These are phyloP conservation scores for Dicrostonyx torquatus DNA, from an alignment of 2,797 vertebrate genomes.

Conservation along the genomic window DNA sequence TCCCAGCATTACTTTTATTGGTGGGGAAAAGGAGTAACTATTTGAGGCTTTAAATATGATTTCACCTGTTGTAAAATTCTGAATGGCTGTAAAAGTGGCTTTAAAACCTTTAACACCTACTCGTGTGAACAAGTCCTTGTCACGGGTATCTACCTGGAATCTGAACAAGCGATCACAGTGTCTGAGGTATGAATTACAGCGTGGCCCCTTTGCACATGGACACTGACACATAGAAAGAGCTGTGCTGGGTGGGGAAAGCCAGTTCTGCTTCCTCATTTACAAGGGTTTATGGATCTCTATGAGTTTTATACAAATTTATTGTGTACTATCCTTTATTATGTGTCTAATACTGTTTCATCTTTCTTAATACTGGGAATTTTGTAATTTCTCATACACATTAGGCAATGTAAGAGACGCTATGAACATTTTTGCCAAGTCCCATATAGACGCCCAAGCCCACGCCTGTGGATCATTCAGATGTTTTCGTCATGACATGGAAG, in stretches of 20 bases:
- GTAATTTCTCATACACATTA: not conserved
- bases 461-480: not conserved
- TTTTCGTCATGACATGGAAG: not conserved
- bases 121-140: slow-evolving; percentile 35
- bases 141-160: not conserved
- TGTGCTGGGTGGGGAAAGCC: not conserved
- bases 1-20: not conserved
- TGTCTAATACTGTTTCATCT: not conserved
- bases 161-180: not conserved
- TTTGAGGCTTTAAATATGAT: slow-evolving; percentile 54
- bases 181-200: not conserved
- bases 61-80: slow-evolving; percentile 56
- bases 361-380: slow-evolving; percentile 18
- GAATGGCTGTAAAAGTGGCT: slow-evolving; percentile 54
- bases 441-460: not conserved
- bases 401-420: not conserved
- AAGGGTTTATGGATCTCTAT: not conserved
- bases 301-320: not conserved
- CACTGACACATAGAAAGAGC: not conserved
- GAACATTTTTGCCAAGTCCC: not conserved
- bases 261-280: slow-evolving; percentile 3
- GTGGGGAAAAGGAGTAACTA: slow-evolving; percentile 5
- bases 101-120: slow-evolving; percentile 61
- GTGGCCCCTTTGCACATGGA: not conserved
- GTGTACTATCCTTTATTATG: not conserved